phyloP scores from a whole-genome alignment of 1,140 invertebrate genomes.

The Bombus balteatus region DNA sequence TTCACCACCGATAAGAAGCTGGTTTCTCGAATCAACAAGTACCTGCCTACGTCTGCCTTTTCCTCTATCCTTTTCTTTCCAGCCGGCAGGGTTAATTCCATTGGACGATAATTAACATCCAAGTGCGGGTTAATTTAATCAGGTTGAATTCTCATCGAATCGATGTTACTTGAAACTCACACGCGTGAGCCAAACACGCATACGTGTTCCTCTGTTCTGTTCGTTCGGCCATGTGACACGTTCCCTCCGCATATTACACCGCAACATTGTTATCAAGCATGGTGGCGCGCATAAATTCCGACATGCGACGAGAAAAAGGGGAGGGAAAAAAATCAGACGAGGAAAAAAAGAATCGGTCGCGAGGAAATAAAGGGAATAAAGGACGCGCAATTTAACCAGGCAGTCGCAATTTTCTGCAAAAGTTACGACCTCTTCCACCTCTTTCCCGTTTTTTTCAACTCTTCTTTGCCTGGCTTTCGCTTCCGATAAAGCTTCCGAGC shows the following conservation, averaged over 20 bases:
- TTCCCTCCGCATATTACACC: background rate
- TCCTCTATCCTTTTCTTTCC: background rate
- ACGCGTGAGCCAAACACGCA: too few relatives aligned
- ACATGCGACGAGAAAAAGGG: background rate
- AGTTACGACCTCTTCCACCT: slow-evolving; percentile 27
- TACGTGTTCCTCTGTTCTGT: background rate
- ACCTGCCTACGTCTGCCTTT: background rate
- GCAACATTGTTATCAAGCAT: slow-evolving; percentile 37
- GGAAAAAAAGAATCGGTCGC: background rate
- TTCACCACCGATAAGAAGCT: too few relatives aligned
- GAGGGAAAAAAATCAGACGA: background rate
- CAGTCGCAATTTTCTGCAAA: slow-evolving; percentile 30
- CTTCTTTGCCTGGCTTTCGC: background rate
- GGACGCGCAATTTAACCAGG: slow-evolving; percentile 33
- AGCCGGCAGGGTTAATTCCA: background rate
- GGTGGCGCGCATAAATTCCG: slow-evolving; percentile 4
- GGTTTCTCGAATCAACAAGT: slow-evolving; percentile 10
- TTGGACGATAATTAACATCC: slow-evolving; percentile 24
- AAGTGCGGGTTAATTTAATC: slow-evolving; percentile 22
- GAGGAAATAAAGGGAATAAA: slow-evolving; percentile 31
- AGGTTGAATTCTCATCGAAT: slow-evolving; percentile 20
- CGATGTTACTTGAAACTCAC: background rate
- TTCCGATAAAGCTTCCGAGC: slow-evolving; percentile 2
- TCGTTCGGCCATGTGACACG: background rate
- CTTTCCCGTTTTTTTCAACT: background rate